Evolutionary conservation across 2,797 vertebrate genomes (phyloP).

Genomic region (Pseudotriccus pelzelni): DNA sequence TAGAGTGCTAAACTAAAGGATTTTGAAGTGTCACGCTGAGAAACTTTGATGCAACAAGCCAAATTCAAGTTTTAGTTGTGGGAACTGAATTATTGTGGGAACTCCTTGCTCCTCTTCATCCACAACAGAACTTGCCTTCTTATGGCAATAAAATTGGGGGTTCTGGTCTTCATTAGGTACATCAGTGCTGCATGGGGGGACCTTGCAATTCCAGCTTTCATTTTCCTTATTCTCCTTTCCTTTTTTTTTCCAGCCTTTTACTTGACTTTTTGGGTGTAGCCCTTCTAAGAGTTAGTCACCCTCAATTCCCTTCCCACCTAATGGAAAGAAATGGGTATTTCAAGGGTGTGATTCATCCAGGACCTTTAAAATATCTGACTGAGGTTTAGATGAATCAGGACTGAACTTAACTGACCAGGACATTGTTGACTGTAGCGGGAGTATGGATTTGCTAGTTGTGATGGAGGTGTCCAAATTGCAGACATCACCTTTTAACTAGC

Average conservation of each 20-base stretch:
- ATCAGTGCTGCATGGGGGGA: neutral
- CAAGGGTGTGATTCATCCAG: neutral
- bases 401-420: neutral
- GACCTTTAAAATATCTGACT: neutral
- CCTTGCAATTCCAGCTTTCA: neutral
- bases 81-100: constrained; percentile 22
- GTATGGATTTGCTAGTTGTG: neutral
- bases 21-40: constrained; percentile 37
- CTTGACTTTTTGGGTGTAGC: neutral
- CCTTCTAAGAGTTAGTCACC: neutral
- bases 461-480: neutral
- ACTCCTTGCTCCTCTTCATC: neutral
- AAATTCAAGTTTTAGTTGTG: constrained; percentile 46
- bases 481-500: neutral
- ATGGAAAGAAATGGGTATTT: neutral
- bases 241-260: neutral
- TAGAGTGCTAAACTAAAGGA: constrained; percentile 11
- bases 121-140: neutral
- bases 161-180: constrained; percentile 46
- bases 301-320: neutral
- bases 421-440: neutral
- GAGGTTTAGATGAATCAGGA: neutral
- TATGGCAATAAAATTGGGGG: neutral
- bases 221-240: neutral
- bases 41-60: constrained; percentile 30